Evolutionary conservation across 2,113 vertebrate species (phyloP), one percentile per base, ranked within the genome.

Genomic region (Anarrhichthys ocellatus): DNA sequence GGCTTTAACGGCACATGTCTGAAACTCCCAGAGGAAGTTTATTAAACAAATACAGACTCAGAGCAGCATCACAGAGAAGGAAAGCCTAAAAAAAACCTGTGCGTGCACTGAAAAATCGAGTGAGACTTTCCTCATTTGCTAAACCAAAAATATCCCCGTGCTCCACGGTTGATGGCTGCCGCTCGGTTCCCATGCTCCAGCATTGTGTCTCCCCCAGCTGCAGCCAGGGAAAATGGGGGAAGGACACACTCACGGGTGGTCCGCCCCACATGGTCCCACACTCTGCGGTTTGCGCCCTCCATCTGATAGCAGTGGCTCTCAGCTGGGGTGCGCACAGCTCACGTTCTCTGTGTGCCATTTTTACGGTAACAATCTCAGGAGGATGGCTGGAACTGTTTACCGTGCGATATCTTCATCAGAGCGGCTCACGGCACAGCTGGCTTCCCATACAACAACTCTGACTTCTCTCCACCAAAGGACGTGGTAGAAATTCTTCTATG

Each of bases 201-300:
- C 82, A 84, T 87, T 87, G 90, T 92, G 87, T 91, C 84, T 87
- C 87, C 77, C 90, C 89, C 90, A 94, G 90, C 91, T 90, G 90
- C 93, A 93, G 90, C 73, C 73, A 29, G 83, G 76, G 75, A 75
- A 83, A 69, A 68, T 34, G 80, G 82, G 85, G 86, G 76, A 69
- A 84, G 56, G 4, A 84, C 82, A 78, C 24, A 44, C 82, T 92
- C 93, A 93, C 88, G 94, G 94, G 94, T 95, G 94, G 94, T 95
- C 94, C 76, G 74, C 92, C 93, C 92, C 94, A 94, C 94, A 93
- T 84, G 92, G 91, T 92, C 90, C 89, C 91, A 84, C 88, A 87
- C 90, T 91, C 83, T 94, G 94, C 40, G 94, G 94, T 94, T 92
- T 94, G 93, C 84, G 87, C 92, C 92, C 91, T 92, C 85, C 93